Evolutionary conservation across 2,113 vertebrate genomes (phyloP).

Genomic region (Apeltes quadracus): DNA sequence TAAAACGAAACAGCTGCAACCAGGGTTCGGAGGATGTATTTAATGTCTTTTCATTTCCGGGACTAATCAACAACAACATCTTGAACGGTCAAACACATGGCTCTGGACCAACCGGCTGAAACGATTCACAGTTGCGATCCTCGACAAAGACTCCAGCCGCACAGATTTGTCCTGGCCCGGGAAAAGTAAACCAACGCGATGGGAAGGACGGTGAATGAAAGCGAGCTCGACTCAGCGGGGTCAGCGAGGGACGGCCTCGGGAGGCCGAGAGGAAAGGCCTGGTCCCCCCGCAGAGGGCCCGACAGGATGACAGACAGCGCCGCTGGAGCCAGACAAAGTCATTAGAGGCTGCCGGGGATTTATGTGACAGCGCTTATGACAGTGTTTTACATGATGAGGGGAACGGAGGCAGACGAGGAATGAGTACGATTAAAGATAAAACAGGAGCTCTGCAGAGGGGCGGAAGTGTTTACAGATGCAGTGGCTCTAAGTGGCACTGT

Average conservation of each 20-base stretch:
- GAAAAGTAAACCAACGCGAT: conserved; percentile 55
- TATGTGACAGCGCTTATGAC: conserved; percentile 44
- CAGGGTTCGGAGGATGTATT: conserved; percentile 24
- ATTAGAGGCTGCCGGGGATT: conserved; percentile 50
- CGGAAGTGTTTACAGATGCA: conserved; percentile 28
- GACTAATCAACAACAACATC: conserved; percentile 28
- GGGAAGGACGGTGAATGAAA: conserved; percentile 47
- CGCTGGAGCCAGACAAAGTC: conserved; percentile 45
- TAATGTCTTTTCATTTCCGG: conserved; percentile 14
- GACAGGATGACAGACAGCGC: conserved; percentile 44
- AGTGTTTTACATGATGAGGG: conserved; percentile 28
- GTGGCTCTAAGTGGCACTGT: conserved; percentile 20
- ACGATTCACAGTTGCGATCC: conserved; percentile 5
- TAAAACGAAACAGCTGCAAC: conserved; percentile 26
- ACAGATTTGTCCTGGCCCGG: conserved; percentile 46
- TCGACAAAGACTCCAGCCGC: conserved; percentile 22
- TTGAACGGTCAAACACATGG: conserved; percentile 20
- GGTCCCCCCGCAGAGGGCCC: conserved; percentile 19
- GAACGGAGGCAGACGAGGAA: conserved; percentile 23
- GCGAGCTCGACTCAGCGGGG: conserved; percentile 25
- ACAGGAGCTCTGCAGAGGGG: conserved; percentile 19
- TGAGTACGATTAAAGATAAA: conserved; percentile 21
- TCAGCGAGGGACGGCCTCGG: conserved; percentile 19
- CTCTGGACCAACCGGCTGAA: conserved; percentile 33
- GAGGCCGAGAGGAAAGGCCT: conserved; percentile 16